phyloP scores from a whole-genome alignment of 2,113 vertebrate genomes.

The Tichodroma muraria region DNA sequence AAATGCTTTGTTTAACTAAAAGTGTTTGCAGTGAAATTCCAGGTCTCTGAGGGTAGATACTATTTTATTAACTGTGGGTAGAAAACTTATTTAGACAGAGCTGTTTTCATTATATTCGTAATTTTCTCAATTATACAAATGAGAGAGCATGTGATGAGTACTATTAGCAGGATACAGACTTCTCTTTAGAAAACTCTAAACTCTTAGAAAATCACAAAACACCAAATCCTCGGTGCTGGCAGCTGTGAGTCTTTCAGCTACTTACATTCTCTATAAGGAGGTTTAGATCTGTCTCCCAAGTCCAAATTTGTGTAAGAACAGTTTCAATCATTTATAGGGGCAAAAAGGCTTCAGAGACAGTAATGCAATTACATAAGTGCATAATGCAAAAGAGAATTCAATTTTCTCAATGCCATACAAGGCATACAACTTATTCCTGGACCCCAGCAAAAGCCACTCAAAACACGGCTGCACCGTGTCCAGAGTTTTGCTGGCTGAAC shows the following conservation, averaged over 20 bases:
- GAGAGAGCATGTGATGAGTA: background rate
- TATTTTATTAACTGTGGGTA: conserved; percentile 9
- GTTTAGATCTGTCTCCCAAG: background rate
- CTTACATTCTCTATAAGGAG: background rate
- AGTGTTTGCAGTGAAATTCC: conserved; percentile 16
- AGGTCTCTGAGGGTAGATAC: background rate
- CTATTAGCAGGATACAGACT: background rate
- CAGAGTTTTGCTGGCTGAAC: conserved; percentile 47
- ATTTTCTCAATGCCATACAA: conserved; percentile 56
- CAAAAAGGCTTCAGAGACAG: background rate
- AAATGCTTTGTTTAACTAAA: conserved; percentile 59
- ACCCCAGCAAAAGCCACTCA: background rate
- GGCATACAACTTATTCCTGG: conserved; percentile 43
- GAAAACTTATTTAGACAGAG: background rate
- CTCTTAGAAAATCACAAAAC: background rate
- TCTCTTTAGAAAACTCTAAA: background rate
- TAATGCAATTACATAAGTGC: background rate
- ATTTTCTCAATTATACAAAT: conserved; percentile 35
- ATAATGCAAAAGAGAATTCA: background rate
- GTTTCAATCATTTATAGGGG: background rate
- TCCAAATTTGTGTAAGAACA: background rate
- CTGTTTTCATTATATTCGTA: background rate
- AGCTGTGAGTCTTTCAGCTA: background rate
- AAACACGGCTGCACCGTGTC: background rate
- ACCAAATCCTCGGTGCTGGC: background rate